Conservation (phyloP, 64 coral and sea anemone species). For the Montipora foliosa region DNA sequence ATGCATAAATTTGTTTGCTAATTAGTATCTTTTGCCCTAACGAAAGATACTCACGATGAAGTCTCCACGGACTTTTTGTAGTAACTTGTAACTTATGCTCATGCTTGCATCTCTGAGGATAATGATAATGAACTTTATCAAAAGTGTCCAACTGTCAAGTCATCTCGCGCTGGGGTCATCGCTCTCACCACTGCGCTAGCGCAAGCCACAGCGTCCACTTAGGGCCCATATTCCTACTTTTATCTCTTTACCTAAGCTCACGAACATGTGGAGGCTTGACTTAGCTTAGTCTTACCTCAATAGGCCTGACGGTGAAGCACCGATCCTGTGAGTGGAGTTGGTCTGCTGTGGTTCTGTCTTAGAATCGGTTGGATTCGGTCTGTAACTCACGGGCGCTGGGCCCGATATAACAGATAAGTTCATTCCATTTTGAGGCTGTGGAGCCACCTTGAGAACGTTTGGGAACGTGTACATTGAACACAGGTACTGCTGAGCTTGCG, state of each 20-base stretch:
- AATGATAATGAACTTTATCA: no score
- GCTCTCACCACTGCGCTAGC: no score
- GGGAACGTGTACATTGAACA: slow-evolving; percentile 87
- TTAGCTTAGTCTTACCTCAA: neutral
- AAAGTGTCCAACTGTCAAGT: no score
- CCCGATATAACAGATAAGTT: slow-evolving; percentile 95
- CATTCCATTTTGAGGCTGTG: slow-evolving; percentile 74
- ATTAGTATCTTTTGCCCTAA: no score
- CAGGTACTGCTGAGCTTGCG: slow-evolving; percentile 77
- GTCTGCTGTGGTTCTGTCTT: neutral
- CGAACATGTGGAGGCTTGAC: neutral
- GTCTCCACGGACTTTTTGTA: no score
- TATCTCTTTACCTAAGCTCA: neutral
- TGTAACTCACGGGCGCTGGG: slow-evolving; percentile 84
- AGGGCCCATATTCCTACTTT: no score
- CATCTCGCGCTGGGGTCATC: no score
- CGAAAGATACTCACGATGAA: no score
- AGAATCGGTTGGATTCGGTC: slow-evolving; percentile 24
- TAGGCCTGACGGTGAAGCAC: slow-evolving; percentile 2
- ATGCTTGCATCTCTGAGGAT: no score
- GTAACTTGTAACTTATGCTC: no score
- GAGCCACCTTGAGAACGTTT: slow-evolving; percentile 76
- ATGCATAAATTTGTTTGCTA: no score
- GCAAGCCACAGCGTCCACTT: no score
- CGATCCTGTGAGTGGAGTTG: neutral